Evolutionary conservation across 2,888 invertebrate species (phyloP).

Genomic region (Hypolimnas misippus): DNA sequence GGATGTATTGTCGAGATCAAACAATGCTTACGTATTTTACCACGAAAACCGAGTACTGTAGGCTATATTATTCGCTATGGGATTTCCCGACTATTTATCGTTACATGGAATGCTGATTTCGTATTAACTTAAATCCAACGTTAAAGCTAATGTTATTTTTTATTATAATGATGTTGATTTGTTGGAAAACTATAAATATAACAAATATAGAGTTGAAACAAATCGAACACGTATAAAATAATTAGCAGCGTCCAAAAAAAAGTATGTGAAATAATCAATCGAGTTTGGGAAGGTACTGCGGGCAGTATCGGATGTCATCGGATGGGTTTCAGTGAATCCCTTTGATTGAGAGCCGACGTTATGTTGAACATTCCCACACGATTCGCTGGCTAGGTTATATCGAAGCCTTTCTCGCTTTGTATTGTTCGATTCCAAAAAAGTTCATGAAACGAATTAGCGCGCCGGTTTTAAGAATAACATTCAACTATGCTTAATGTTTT

Average conservation of each 20-base stretch:
- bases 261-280: constrained; percentile 50
- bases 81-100: constrained; percentile 63
- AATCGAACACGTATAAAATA: constrained; percentile 46
- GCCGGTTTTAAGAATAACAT: constrained; percentile 38
- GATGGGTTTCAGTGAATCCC: constrained; percentile 69
- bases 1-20: constrained; percentile 61
- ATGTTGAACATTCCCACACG: constrained; percentile 81
- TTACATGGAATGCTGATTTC: constrained; percentile 42
- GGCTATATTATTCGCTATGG: constrained; percentile 56
- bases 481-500: constrained; percentile 33
- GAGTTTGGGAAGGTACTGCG: constrained; percentile 55
- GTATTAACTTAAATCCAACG: constrained; percentile 28
- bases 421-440: constrained; percentile 68
- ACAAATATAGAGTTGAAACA: constrained; percentile 35
- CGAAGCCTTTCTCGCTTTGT: constrained; percentile 46
- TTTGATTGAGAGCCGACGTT: constrained; percentile 73
- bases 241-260: constrained; percentile 45
- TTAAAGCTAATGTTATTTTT: constrained; percentile 19
- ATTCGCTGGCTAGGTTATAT: constrained; percentile 53
- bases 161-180: constrained; percentile 1
- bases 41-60: constrained; percentile 61
- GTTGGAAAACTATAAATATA: constrained; percentile 23
- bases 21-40: constrained; percentile 69
- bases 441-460: constrained; percentile 53
- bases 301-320: constrained; percentile 67